Base-by-base conservation (phyloP, 2,888 invertebrate species). In the Acanthosepion lycidas region DNA sequence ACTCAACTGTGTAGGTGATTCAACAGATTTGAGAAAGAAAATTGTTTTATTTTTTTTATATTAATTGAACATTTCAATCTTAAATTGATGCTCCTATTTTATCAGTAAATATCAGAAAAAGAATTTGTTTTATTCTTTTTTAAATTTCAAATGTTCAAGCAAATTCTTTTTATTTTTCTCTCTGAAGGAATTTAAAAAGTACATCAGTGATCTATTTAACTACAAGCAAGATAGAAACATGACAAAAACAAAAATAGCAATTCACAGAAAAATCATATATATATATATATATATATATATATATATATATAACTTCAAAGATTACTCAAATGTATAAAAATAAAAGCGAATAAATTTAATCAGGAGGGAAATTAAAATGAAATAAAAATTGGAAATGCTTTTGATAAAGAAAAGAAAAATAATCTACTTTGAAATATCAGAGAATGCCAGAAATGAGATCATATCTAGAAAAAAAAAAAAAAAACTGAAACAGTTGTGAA, bases 51-150 rank as follows among this genome's bases (percentile, higher is more conserved):
- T 9, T 78, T 15, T 15, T 33, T 78, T 78, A 5, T 78, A n/a
- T 78, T n/a, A 78, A 78, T 33, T 78, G 78, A 78, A 78, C 78
- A 78, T 78, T 78, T n/a, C 33, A n/a, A n/a, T 78, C 78, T 78
- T 15, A n/a, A 78, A 78, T 78, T 33, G 33, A 78, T 78, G n/a
- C 12, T 78, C n/a, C 3, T 5, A 78, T 78, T 78, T 78, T 78
- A 78, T 78, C n/a, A 3, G n/a, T n/a, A 59, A 0, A n/a, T 5
- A 78, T 78, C 78, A 78, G n/a, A 78, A 33, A 78, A 78, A 6
- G 8, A 26, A 0, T 64, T 26, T 64, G 23, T 64, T 64, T 64
- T 64, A 9, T 78, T 78, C 6, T 78, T 78, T 78, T n/a, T n/a
- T 33, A 15, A 33, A 12, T 33, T n/a, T 78, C 78, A n/a, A 33